Base-by-base conservation (phyloP, 2,888 invertebrate species). In the Melangyna quadrimaculata region DNA sequence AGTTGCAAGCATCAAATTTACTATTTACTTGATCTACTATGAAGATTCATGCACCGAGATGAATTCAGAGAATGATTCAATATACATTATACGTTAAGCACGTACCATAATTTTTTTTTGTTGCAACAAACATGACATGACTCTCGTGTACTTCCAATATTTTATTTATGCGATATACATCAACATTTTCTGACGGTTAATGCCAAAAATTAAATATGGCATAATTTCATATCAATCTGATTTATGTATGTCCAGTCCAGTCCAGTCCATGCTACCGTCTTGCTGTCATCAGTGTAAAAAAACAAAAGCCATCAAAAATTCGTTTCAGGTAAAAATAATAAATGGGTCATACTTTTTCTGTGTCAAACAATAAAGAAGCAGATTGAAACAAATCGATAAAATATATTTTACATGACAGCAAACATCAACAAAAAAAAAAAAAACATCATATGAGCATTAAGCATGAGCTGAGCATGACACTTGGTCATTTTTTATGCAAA, bases 291-390 rank as follows among this genome's bases (percentile, higher is more conserved):
- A 32, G 3, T 3, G 9, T 6, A 1, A 12, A 22, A 32, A 24
- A 78, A 55, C 32, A 40, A 73, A 70, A 69, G 32, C 14, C 12
- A 67, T 84, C 71, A 61, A 32, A 17, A 65, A 72, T 75, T 75
- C 84, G 22, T 43, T 55, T 7, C 84, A 79, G 75, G 75, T 45
- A 40, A n/a, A n/a, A 12, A 24, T 19, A 45, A 59, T 40, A 84
- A 84, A 69, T 84, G 84, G 79, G 84, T 79, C 84, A 84, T 72
- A 63, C 74, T 71, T 72, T 82, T 79, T 84, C 67, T 75, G 75
- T 79, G 79, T 79, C 84, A 79, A 45, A 67, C 51, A 10, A 17
- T n/a, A 19, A 35, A 35, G 7, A 55, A 32, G 5, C 29, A 65
- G 59, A 77, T 67, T 22, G 1, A 63, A 65, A 53, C 22, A 32